These are phyloP conservation scores for Saxicola maurus DNA, from an alignment of 2,797 vertebrate species.

Conservation along the genomic window DNA sequence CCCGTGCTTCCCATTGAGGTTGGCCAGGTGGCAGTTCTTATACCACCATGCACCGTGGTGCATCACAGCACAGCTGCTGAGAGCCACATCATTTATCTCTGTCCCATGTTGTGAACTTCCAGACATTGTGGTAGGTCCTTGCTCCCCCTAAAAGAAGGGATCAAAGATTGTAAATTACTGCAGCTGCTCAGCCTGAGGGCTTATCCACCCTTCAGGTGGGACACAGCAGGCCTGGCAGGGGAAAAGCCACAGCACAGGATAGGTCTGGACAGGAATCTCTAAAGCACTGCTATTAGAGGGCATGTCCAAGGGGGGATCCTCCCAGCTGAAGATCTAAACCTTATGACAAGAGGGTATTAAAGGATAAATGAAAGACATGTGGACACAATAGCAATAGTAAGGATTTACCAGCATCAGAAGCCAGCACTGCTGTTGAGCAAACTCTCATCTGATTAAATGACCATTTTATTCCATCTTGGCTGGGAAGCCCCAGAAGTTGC, in stretches of 20 bases:
- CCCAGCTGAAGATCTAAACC: not conserved
- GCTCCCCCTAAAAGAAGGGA: slow-evolving; percentile 78
- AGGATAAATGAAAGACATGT: not conserved
- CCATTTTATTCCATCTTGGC: not conserved
- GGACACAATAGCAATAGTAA: not conserved
- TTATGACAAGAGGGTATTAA: not conserved
- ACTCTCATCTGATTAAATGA: not conserved
- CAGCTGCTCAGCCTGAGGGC: not conserved
- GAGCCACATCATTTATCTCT: slow-evolving; percentile 85
- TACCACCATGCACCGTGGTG: slow-evolving; percentile 87
- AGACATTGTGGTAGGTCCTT: slow-evolving; percentile 83
- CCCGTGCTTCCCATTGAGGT: slow-evolving; percentile 82
- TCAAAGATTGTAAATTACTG: not conserved
- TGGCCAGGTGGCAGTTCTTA: slow-evolving; percentile 90
- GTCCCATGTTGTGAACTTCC: slow-evolving; percentile 83
- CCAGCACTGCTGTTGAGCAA: not conserved
- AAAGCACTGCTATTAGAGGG: not conserved
- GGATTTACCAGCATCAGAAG: not conserved
- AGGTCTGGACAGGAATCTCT: not conserved
- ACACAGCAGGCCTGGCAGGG: not conserved
- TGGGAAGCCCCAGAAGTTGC: not conserved
- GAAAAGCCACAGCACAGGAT: not conserved
- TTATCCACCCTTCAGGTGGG: not conserved
- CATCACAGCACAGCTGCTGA: slow-evolving; percentile 85
- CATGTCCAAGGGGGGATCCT: not conserved